Conservation (phyloP, 2,797 vertebrate genomes). For the Tragelaphus eurycerus region DNA sequence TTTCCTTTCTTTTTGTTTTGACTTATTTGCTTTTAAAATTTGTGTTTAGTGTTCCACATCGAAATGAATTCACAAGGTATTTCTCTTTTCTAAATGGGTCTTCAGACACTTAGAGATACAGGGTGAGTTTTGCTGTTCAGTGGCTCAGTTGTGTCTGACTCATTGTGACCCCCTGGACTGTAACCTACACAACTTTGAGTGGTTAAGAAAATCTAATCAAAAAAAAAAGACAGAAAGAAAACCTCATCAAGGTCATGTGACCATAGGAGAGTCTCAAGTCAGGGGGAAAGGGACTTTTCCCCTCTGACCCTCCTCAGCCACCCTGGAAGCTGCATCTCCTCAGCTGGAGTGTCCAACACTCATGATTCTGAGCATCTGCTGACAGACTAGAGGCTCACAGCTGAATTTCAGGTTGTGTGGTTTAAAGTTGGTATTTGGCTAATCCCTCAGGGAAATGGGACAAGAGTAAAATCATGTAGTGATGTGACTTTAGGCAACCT, state of each 20-base stretch:
- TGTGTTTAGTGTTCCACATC: not conserved
- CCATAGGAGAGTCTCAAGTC: not conserved
- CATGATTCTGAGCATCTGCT: not conserved
- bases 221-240: not conserved
- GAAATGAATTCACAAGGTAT: not conserved
- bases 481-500: too few species aligned
- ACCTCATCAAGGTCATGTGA: not conserved
- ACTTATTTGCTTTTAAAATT: not conserved
- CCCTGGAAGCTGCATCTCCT: not conserved
- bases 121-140: not conserved
- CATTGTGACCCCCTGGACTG: too few species aligned
- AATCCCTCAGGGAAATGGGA: not conserved
- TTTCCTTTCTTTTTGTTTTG: not conserved
- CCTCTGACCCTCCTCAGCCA: not conserved
- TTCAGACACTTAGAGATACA: not conserved
- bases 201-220: not conserved
- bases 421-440: not conserved
- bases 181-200: not conserved
- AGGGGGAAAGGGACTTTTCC: accelerated
- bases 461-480: not conserved
- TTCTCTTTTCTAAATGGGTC: not conserved
- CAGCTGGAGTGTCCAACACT: not conserved
- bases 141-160: too few species aligned
- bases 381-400: too few species aligned
- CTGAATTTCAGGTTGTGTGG: not conserved